These are phyloP conservation scores for Euwallacea similis DNA, from an alignment of 1,140 invertebrate species.

Conservation along the genomic window DNA sequence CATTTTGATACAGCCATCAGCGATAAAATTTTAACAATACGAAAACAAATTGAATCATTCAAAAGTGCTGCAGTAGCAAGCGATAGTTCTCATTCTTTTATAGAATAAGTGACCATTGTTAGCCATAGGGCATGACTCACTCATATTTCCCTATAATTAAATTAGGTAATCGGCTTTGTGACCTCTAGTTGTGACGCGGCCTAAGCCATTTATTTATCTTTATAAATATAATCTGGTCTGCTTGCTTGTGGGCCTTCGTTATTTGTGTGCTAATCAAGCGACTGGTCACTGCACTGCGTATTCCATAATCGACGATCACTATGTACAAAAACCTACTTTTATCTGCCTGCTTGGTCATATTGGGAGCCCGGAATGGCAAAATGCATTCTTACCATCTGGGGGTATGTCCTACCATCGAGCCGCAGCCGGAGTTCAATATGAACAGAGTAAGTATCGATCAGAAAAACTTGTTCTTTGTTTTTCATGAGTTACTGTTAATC, in stretches of 20 bases:
- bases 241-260: no score
- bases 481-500: constrained; percentile 34
- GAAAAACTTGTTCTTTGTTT: constrained; percentile 1
- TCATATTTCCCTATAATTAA: constrained; percentile 7
- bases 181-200: background rate
- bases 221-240: no score
- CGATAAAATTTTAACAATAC: no score
- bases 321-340: background rate
- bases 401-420: constrained; percentile 72
- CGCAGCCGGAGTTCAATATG: constrained; percentile 71
- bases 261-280: no score
- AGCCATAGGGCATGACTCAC: background rate
- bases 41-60: no score
- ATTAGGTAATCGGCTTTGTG: constrained; percentile 1
- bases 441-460: constrained; percentile 60
- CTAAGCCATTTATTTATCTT: background rate
- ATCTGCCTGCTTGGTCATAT: constrained; percentile 7
- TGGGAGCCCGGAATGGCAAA: constrained; percentile 18
- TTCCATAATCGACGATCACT: no score
- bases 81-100: no score
- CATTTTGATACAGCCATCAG: no score
- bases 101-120: no score
- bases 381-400: constrained; percentile 72
- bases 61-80: no score
- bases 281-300: no score